These are phyloP conservation scores for Doryteuthis pealeii DNA, from an alignment of 1,140 invertebrate genomes.

Conservation along the genomic window DNA sequence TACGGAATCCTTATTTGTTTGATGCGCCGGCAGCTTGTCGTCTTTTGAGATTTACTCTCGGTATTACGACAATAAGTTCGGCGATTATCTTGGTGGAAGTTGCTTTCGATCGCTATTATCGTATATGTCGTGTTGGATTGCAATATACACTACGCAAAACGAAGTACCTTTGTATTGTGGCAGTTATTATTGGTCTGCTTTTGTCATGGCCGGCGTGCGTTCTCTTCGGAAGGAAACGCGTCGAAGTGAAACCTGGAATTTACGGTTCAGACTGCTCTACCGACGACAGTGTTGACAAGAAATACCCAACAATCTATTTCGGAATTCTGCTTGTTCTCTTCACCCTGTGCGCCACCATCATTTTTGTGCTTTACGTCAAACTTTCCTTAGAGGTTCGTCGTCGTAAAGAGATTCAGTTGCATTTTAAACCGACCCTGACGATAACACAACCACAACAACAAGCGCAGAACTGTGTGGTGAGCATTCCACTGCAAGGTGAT, in stretches of 20 bases:
- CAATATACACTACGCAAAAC: slow-evolving; percentile 42
- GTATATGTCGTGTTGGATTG: slow-evolving; percentile 49
- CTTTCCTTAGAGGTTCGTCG: slow-evolving; percentile 46
- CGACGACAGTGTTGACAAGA: slow-evolving; percentile 44
- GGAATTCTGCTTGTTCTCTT: slow-evolving; percentile 48
- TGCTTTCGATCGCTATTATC: slow-evolving; percentile 49
- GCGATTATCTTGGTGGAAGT: slow-evolving; percentile 49
- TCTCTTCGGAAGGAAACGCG: slow-evolving; percentile 46
- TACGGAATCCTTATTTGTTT: slow-evolving; percentile 51
- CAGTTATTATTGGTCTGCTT: slow-evolving; percentile 43
- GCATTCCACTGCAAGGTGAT: slow-evolving; percentile 23
- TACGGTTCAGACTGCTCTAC: slow-evolving; percentile 50
- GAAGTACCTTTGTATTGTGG: slow-evolving; percentile 41
- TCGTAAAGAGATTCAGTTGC: slow-evolving; percentile 36
- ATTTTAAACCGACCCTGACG: slow-evolving; percentile 12
- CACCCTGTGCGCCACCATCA: slow-evolving; percentile 42
- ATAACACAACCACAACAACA: slow-evolving; percentile 20
- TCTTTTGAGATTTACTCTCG: slow-evolving; percentile 48
- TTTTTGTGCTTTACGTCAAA: slow-evolving; percentile 46
- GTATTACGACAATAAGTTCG: slow-evolving; percentile 49
- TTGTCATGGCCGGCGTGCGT: slow-evolving; percentile 48
- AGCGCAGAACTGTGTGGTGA: background rate
- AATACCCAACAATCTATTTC: slow-evolving; percentile 50
- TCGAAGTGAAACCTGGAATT: slow-evolving; percentile 30
- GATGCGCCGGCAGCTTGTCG: slow-evolving; percentile 49